phyloP scores from a whole-genome alignment of 1,140 invertebrate genomes.

The Ladona fulva region DNA sequence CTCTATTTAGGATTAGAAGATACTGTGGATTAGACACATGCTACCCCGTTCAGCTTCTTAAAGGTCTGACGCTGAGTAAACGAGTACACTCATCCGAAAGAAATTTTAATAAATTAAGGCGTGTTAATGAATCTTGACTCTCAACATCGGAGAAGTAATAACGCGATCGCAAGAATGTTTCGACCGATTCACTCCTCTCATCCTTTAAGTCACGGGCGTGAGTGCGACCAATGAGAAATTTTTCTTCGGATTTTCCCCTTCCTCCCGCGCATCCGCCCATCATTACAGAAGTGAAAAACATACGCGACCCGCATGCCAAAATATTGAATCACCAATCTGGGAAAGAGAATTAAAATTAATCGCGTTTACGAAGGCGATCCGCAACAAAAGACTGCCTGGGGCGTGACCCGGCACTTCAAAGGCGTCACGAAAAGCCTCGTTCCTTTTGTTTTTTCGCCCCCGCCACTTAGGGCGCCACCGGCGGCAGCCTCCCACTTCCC shows the following conservation, averaged over 20 bases:
- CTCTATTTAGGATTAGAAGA: too few species aligned
- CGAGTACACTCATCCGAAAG: too few species aligned
- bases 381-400: neutral
- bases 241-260: neutral
- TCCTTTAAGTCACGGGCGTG: neutral
- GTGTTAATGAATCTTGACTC: too few species aligned
- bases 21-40: too few species aligned
- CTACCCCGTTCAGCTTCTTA: too few species aligned
- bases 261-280: neutral
- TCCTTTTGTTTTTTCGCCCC: neutral
- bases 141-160: too few species aligned
- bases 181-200: too few species aligned
- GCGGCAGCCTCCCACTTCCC: too few species aligned
- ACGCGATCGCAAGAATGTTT: too few species aligned
- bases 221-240: neutral
- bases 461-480: neutral
- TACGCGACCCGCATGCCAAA: neutral
- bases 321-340: conserved; percentile 6
- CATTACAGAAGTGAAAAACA: neutral
- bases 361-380: neutral
- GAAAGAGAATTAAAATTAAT: conserved; percentile 9
- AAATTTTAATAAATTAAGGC: too few species aligned
- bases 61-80: too few species aligned
- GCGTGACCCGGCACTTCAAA: conserved; percentile 1
- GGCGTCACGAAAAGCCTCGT: neutral